Base-by-base conservation (phyloP, 2,888 invertebrate genomes). In the Neria commutata region DNA sequence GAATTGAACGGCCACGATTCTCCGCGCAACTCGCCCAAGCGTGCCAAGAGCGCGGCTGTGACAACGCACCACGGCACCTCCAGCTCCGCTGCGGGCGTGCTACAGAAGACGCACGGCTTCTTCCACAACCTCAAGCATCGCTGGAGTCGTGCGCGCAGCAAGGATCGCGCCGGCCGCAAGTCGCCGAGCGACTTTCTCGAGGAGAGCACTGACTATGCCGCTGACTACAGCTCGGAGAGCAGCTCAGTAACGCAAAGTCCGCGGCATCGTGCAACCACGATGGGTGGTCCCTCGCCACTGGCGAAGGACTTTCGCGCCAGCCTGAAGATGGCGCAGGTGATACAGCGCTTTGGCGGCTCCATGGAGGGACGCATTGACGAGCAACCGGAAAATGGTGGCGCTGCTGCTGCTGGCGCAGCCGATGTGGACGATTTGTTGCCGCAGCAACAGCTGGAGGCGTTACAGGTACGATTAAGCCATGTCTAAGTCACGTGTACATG, bases 61-160 rank as follows among this genome's bases (percentile, higher is more conserved):
- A n/a, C n/a, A n/a, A n/a, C n/a, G n/a, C n/a, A n/a, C n/a, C 84
- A 88, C 19, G 88, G 90, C 37, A 48, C 66, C 1, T 88, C 89
- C 37, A 63, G 79, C 66, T 80, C 85, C 59, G 67, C 83, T 87
- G 33, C 87, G 88, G 78, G 80, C 26, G 91, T 92, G 49, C 88
- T 92, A 53, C 91, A 92, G 77, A 87, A 90, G 71, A 92, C 92
- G 0, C 91, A 91, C 75, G 90, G 90, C 67, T 92, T 93, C 82
- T 91, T 93, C 77, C 88, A 88, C 65, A 91, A 91, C 70, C 83
- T 93, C 54, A 91, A 90, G 84, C 91, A 88, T 74, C 90, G 91
- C 51, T 92, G 91, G 91, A 87, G 87, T 66, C 86, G 91, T 49
- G 88, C 90, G 65, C 85, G 86, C 54, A 90, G 90, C 73, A 87